Evolutionary conservation across 2,888 invertebrate species (phyloP).

Genomic region (Protodeltote pygarga): DNA sequence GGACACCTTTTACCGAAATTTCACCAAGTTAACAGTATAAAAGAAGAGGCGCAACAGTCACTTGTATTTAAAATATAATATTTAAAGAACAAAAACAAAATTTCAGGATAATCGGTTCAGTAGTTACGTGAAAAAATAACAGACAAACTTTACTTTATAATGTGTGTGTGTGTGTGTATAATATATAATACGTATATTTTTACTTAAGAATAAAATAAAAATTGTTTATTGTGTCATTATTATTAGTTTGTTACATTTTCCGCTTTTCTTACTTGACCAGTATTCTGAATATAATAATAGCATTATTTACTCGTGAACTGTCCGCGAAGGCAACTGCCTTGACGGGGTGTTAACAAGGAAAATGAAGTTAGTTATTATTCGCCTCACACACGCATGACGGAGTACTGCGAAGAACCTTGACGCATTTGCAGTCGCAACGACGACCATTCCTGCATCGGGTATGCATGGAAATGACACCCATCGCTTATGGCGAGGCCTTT

Average conservation of each 20-base stretch:
- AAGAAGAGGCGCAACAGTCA: too few relatives aligned
- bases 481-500: slow-evolving; percentile 31
- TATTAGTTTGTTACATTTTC: slow-evolving; percentile 3
- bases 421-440: slow-evolving; percentile 35
- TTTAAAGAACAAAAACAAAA: too few relatives aligned
- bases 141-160: too few relatives aligned
- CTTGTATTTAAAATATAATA: too few relatives aligned
- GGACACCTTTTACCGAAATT: too few relatives aligned
- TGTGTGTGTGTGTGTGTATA: too few relatives aligned
- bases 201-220: too few relatives aligned
- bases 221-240: too few relatives aligned
- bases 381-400: slow-evolving; percentile 39
- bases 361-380: slow-evolving; percentile 40
- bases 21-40: too few relatives aligned
- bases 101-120: too few relatives aligned
- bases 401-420: slow-evolving; percentile 39
- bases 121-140: too few relatives aligned
- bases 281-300: slow-evolving; percentile 38
- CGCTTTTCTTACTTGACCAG: slow-evolving; percentile 24
- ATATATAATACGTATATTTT: too few relatives aligned
- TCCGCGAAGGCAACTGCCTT: slow-evolving; percentile 38
- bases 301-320: slow-evolving; percentile 28
- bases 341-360: slow-evolving; percentile 40
- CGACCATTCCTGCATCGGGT: slow-evolving; percentile 19
- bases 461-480: slow-evolving; percentile 30